A percentile compares a stretch with the other conserved stretches of the same genome.
Conservation (phyloP, 1,140 invertebrate genomes). For the Zaprionus ornatus region DNA sequence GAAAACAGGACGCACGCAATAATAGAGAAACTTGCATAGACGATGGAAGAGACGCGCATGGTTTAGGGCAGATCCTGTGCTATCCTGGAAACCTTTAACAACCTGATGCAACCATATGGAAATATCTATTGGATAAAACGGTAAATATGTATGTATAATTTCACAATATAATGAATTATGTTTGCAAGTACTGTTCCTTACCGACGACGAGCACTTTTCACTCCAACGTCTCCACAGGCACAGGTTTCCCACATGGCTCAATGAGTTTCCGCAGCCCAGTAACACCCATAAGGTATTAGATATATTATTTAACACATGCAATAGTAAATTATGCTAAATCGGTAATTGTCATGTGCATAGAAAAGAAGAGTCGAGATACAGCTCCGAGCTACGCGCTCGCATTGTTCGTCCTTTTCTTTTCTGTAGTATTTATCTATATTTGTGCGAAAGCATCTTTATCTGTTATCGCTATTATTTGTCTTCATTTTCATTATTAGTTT, state of each 20-base stretch:
- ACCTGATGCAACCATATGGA: constrained; percentile 99
- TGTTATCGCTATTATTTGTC: too few species aligned
- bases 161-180: constrained; percentile 20
- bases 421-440: too few species aligned
- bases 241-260: constrained; percentile 94
- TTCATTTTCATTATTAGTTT: too few species aligned
- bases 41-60: constrained; percentile 97
- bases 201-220: constrained; percentile 98
- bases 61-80: constrained; percentile 90
- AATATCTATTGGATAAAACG: constrained; percentile 89
- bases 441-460: too few species aligned
- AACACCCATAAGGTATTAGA: constrained; percentile 93
- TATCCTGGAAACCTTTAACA: constrained; percentile 96
- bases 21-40: constrained; percentile 98
- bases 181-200: constrained; percentile 83
- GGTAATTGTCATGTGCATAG: too few species aligned
- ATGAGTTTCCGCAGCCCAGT: constrained; percentile 98
- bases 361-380: too few species aligned
- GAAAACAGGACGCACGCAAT: constrained; percentile 98
- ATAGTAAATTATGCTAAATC: not conserved
- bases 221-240: constrained; percentile 96
- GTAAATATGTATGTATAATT: constrained; percentile 17
- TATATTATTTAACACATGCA: not conserved
- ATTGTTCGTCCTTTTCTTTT: too few species aligned
- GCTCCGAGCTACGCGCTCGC: too few species aligned